These are phyloP conservation scores for Camptogramma bilineatum DNA, from an alignment of 2,888 invertebrate species.

Conservation along the genomic window DNA sequence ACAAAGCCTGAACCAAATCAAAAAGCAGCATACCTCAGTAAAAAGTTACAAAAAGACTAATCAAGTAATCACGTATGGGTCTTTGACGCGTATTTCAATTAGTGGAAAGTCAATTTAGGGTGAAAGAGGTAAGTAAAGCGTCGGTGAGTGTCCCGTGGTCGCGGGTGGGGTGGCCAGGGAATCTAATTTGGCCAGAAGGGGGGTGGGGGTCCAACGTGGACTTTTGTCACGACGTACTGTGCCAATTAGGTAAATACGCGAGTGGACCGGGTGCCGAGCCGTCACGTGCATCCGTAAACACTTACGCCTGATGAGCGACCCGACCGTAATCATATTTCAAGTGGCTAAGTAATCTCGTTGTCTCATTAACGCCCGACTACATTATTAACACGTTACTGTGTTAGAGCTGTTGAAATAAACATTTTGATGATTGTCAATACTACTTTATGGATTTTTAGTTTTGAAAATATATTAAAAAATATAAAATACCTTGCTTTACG, in stretches of 20 bases:
- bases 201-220: conserved; percentile 57
- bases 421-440: conserved; percentile 44
- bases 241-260: conserved; percentile 81
- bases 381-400: conserved; percentile 59
- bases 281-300: conserved; percentile 75
- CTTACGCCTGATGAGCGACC: conserved; percentile 68
- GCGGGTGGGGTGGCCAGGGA: conserved; percentile 55
- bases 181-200: conserved; percentile 74
- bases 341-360: conserved; percentile 61
- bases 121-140: conserved; percentile 78
- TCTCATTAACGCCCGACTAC: conserved; percentile 60
- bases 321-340: conserved; percentile 72
- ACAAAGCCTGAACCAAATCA: conserved; percentile 3
- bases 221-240: conserved; percentile 77
- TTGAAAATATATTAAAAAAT: too few relatives aligned
- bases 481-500: too few relatives aligned
- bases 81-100: conserved; percentile 73
- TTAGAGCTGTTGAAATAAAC: conserved; percentile 54
- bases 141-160: conserved; percentile 49
- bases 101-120: conserved; percentile 76
- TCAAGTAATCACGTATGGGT: conserved; percentile 47
- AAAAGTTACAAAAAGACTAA: conserved; percentile 53
- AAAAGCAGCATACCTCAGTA: conserved; percentile 30
- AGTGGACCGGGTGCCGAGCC: conserved; percentile 49
- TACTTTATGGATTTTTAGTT: background rate